Conservation (phyloP, 2,113 vertebrate genomes). For the Grantiella picta region DNA sequence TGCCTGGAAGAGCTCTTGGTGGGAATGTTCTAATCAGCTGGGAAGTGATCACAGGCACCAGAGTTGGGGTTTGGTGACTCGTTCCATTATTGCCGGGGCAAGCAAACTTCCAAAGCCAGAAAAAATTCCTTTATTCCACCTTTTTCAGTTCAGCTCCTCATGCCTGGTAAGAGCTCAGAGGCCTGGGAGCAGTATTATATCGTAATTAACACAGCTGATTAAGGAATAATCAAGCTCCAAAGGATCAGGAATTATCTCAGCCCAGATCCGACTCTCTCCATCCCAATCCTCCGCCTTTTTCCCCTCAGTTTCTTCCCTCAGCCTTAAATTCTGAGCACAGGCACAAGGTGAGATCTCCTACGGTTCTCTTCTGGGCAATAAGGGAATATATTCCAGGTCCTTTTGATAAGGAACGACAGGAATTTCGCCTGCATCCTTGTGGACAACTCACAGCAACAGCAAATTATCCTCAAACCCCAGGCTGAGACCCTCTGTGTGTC, state of each 20-base stretch:
- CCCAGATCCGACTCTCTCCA: neutral
- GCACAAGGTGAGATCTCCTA: neutral
- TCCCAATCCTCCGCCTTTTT: neutral
- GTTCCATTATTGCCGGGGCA: neutral
- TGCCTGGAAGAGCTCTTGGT: neutral
- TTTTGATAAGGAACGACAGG: neutral
- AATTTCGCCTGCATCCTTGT: neutral
- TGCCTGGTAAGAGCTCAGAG: neutral
- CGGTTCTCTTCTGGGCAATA: neutral
- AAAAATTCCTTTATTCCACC: neutral
- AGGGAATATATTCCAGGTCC: neutral
- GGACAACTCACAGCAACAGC: neutral
- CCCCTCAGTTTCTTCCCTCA: neutral
- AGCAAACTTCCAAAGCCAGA: neutral
- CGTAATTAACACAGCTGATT: neutral
- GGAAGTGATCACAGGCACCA: neutral
- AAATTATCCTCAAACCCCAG: neutral
- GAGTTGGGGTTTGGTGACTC: neutral
- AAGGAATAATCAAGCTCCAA: neutral
- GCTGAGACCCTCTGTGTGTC: neutral
- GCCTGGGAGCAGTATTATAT: neutral
- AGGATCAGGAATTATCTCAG: neutral
- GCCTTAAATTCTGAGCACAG: neutral
- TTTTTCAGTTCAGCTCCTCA: neutral
- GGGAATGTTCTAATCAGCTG: neutral